Conservation (phyloP, 2,113 vertebrate species). For the Illadopsis cleaveri region DNA sequence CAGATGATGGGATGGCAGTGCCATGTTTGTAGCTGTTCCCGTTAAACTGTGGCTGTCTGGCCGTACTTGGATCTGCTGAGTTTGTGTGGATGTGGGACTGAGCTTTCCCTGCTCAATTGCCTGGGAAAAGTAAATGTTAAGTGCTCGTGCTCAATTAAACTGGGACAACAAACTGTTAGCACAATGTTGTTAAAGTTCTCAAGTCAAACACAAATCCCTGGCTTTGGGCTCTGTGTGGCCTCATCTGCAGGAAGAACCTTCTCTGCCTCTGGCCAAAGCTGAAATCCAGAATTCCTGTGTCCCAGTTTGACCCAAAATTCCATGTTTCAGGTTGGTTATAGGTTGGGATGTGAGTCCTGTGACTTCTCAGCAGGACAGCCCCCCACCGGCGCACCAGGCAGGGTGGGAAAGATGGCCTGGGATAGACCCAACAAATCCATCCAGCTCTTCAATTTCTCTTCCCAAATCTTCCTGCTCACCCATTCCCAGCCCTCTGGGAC, state of each 20-base stretch:
- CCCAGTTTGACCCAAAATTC: background rate
- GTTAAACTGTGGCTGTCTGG: background rate
- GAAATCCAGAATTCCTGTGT: background rate
- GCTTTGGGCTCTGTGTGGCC: background rate
- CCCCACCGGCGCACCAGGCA: accelerated
- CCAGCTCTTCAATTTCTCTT: background rate
- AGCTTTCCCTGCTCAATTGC: background rate
- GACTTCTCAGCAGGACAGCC: background rate
- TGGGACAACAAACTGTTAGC: background rate
- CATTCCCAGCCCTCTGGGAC: background rate
- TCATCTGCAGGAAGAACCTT: background rate
- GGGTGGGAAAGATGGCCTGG: background rate
- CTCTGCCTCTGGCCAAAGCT: accelerated
- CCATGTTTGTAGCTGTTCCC: background rate
- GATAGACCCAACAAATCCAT: background rate
- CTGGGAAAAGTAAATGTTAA: background rate
- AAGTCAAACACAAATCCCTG: background rate
- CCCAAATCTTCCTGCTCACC: background rate
- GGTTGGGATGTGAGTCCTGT: background rate
- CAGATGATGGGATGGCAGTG: background rate
- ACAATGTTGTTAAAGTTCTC: accelerated
- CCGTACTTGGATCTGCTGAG: background rate
- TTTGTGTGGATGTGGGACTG: background rate
- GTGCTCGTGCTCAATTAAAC: background rate
- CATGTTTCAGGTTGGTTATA: background rate